Conservation (phyloP, 2,888 invertebrate species). For the Hoplodrina blanda region DNA sequence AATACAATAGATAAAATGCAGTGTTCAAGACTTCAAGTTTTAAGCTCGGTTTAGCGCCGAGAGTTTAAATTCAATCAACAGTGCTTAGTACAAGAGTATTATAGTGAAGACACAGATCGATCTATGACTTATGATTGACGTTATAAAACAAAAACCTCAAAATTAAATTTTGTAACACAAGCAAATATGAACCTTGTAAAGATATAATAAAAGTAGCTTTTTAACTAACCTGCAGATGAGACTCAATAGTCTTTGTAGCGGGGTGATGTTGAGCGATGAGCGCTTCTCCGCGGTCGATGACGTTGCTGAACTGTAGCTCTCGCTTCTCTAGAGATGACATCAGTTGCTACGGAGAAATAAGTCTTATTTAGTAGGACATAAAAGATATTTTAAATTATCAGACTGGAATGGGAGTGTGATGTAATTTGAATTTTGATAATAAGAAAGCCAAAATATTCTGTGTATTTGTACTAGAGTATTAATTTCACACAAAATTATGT, state of each 20-base stretch:
- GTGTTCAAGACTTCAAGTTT: too few species aligned
- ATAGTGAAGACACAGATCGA: too few species aligned
- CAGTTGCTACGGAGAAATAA: constrained; percentile 92
- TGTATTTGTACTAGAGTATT: too few species aligned
- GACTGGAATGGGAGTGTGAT: not conserved
- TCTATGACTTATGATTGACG: too few species aligned
- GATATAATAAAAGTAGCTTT: not conserved
- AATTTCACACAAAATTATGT: too few species aligned
- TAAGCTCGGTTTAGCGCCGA: too few species aligned
- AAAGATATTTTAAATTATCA: not conserved
- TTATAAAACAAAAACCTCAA: too few species aligned
- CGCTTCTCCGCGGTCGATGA: constrained; percentile 98
- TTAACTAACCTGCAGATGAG: constrained; percentile 90
- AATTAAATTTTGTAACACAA: not conserved
- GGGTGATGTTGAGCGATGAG: constrained; percentile 98
- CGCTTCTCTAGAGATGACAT: constrained; percentile 99
- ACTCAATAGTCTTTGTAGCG: constrained; percentile 98
- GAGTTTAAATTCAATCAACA: too few species aligned
- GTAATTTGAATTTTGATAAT: not conserved
- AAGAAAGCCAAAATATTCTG: not conserved
- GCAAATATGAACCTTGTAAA: not conserved
- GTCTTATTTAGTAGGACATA: constrained; percentile 11
- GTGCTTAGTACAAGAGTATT: too few species aligned
- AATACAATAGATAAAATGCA: not conserved
- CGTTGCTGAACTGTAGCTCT: constrained; percentile 98